These are phyloP conservation scores for Meriones unguiculatus DNA, from an alignment of 2,113 vertebrate genomes.

Conservation along the genomic window DNA sequence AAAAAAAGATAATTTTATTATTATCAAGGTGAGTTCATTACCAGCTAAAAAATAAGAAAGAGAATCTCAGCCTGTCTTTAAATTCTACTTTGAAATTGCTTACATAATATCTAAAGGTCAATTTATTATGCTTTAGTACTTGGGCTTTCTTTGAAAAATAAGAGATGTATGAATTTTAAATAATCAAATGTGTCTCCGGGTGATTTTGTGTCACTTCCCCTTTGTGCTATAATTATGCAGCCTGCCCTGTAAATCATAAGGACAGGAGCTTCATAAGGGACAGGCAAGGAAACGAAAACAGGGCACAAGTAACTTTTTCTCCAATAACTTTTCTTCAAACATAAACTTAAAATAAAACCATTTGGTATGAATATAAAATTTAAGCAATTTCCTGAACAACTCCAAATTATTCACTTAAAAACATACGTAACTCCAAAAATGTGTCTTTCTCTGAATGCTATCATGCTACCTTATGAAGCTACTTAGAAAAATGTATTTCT, in stretches of 20 bases:
- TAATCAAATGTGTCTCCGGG: conserved; percentile 21
- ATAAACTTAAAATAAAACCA: background rate
- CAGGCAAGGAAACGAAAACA: background rate
- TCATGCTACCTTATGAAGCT: conserved; percentile 39
- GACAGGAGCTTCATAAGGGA: background rate
- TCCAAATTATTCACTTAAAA: conserved; percentile 45
- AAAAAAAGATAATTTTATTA: conserved; percentile 27
- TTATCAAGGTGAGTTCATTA: conserved; percentile 47
- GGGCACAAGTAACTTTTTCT: background rate
- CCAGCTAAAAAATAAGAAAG: background rate
- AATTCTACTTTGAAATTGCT: conserved; percentile 48
- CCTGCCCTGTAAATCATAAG: conserved; percentile 3
- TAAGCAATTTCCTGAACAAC: conserved; percentile 1
- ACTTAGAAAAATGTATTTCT: conserved; percentile 37
- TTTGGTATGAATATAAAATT: background rate
- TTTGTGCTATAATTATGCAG: background rate
- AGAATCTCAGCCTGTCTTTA: conserved; percentile 27
- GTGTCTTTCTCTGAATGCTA: background rate
- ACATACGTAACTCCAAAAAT: background rate
- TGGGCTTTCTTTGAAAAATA: conserved; percentile 32
- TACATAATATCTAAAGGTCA: conserved; percentile 21
- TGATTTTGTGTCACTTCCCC: background rate
- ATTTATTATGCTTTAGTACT: conserved; percentile 18
- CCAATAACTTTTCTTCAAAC: background rate
- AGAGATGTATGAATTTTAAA: conserved; percentile 28